These are phyloP conservation scores for Lacanobia oleracea DNA, from an alignment of 2,888 invertebrate genomes.

Conservation along the genomic window DNA sequence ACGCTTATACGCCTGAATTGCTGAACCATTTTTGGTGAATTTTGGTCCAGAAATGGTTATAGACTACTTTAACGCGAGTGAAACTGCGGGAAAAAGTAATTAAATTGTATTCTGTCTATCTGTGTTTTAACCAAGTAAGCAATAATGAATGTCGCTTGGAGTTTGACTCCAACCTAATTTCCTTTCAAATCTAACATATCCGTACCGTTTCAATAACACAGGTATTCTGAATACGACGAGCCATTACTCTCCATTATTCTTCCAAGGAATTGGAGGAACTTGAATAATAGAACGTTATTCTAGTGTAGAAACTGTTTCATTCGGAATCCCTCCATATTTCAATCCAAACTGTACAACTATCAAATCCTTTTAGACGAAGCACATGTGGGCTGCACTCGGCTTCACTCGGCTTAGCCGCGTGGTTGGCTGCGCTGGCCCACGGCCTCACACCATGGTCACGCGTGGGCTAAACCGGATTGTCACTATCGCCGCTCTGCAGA, in stretches of 20 bases:
- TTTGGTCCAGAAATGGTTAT: no score
- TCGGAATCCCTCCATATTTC: conserved; percentile 40
- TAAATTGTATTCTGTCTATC: no score
- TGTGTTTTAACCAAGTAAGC: no score
- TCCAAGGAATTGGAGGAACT: conserved; percentile 19
- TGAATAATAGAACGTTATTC: conserved; percentile 49
- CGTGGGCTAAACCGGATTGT: conserved; percentile 39
- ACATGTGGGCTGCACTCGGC: conserved; percentile 30
- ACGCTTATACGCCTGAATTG: no score
- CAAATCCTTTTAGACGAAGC: conserved; percentile 38
- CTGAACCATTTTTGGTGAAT: no score
- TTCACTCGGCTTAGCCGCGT: conserved; percentile 16
- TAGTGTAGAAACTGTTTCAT: conserved; percentile 33
- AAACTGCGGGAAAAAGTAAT: no score
- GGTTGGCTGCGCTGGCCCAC: conserved; percentile 10
- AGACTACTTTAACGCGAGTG: no score
- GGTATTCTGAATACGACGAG: conserved; percentile 6
- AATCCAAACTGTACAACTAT: conserved; percentile 41
- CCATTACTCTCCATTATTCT: conserved; percentile 42
- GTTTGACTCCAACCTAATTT: conserved; percentile 25
- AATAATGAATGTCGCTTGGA: neutral
- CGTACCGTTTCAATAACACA: conserved; percentile 16
- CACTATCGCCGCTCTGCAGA: conserved; percentile 41
- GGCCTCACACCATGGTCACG: conserved; percentile 26
- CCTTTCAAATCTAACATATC: conserved; percentile 2